Conservation (phyloP, 30 jellyfish, hydroid and myxozoan genomes). For the Clytia hemisphaerica region DNA sequence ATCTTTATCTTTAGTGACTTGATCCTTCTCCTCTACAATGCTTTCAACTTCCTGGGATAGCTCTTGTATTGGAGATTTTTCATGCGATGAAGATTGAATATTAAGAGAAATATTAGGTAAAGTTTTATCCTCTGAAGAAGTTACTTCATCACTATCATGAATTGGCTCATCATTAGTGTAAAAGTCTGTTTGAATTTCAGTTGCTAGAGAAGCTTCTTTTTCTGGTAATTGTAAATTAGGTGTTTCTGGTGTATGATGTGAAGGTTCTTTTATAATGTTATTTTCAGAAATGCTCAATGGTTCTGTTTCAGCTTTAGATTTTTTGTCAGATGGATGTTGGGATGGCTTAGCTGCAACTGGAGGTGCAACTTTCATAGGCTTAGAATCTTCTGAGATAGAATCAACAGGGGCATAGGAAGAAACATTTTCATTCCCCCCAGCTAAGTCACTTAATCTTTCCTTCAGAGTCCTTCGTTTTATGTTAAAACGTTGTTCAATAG, state of each 20-base stretch:
- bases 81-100: not conserved
- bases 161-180: not conserved
- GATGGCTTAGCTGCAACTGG: not conserved
- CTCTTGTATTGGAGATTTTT: no score
- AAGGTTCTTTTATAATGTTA: no score
- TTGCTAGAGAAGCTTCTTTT: no score
- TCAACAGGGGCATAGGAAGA: no score
- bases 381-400: no score
- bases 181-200: no score
- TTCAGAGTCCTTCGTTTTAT: slow-evolving; percentile 20
- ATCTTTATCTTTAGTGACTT: not conserved
- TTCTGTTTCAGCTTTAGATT: no score
- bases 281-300: no score
- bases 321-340: not conserved
- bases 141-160: not conserved
- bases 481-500: not conserved
- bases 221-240: no score
- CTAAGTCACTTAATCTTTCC: slow-evolving; percentile 14
- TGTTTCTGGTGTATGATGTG: no score
- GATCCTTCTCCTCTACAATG: not conserved
- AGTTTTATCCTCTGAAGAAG: slow-evolving; percentile 1
- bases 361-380: no score
- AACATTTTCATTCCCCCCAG: not conserved
- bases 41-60: slow-evolving; percentile 13
- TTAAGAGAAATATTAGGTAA: no score